phyloP scores from a whole-genome alignment of 2,113 vertebrate species.

The Gobiocypris rarus region DNA sequence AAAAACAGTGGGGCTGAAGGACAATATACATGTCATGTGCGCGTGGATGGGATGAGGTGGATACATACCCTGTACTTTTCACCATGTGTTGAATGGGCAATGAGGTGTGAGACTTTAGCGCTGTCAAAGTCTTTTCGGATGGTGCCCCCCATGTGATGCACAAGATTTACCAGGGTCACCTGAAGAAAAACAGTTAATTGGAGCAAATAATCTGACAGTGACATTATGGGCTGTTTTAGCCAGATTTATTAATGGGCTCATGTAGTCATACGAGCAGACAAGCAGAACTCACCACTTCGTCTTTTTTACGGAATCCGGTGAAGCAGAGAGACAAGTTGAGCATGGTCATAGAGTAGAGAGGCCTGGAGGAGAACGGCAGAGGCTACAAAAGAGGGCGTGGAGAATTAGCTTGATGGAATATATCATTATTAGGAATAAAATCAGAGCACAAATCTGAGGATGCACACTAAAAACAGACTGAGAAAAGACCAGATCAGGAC shows the following conservation, averaged over 20 bases:
- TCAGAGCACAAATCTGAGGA: background rate
- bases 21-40: background rate
- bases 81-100: slow-evolving; percentile 92
- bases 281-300: slow-evolving; percentile 87
- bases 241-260: too few species aligned
- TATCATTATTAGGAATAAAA: background rate
- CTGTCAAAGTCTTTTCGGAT: slow-evolving; percentile 91
- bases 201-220: too few species aligned
- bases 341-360: slow-evolving; percentile 92
- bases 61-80: slow-evolving; percentile 95
- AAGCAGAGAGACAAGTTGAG: slow-evolving; percentile 92
- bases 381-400: slow-evolving; percentile 72
- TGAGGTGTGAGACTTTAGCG: slow-evolving; percentile 94
- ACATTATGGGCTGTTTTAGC: background rate
- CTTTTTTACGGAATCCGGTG: slow-evolving; percentile 95
- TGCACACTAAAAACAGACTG: background rate
- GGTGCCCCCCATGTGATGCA: slow-evolving; percentile 97
- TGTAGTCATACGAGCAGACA: too few species aligned
- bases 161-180: slow-evolving; percentile 92
- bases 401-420: background rate
- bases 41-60: background rate
- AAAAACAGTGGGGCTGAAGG: background rate
- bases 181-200: slow-evolving; percentile 57
- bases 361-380: slow-evolving; percentile 89
- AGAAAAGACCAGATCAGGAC: background rate